Evolutionary conservation across 2,888 invertebrate genomes (phyloP).

Genomic region (Crossocerus cetratus): DNA sequence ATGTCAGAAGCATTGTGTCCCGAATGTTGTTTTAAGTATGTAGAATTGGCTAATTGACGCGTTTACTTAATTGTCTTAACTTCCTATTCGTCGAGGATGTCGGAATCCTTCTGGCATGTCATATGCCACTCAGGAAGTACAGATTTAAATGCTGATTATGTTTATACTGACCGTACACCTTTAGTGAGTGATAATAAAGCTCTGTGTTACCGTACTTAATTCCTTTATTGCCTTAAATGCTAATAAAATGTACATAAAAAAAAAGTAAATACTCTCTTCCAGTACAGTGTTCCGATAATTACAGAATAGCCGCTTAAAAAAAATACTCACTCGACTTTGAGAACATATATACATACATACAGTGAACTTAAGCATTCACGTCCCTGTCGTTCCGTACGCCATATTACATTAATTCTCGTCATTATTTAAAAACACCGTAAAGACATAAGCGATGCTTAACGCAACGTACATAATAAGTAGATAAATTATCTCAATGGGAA

Average conservation of each 20-base stretch:
- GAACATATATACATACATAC: conserved; percentile 31
- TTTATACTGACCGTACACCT: conserved; percentile 11
- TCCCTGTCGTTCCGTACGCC: too few relatives aligned
- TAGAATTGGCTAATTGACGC: not conserved
- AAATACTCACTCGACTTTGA: conserved; percentile 18
- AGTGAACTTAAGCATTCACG: conserved; percentile 15
- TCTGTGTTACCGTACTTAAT: conserved; percentile 16
- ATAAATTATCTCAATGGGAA: not conserved
- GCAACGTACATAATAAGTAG: not conserved
- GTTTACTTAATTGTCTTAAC: not conserved
- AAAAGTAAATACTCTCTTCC: conserved; percentile 16
- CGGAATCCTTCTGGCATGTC: not conserved
- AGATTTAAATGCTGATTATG: conserved; percentile 7
- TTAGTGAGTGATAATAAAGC: conserved; percentile 21
- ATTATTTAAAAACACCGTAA: not conserved
- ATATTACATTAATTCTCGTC: not conserved
- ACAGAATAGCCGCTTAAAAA: conserved; percentile 18
- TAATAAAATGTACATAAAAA: conserved; percentile 17
- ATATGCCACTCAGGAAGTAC: not conserved
- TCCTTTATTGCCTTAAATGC: conserved; percentile 24
- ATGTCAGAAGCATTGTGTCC: conserved; percentile 1
- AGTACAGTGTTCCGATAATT: conserved; percentile 18
- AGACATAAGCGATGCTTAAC: not conserved
- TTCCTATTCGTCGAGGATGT: not conserved
- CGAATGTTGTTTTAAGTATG: not conserved